A percentile compares a stretch with the other conserved stretches of the same genome.
phyloP scores from a whole-genome alignment of 2,888 invertebrate species.

The Diaperis boleti region DNA sequence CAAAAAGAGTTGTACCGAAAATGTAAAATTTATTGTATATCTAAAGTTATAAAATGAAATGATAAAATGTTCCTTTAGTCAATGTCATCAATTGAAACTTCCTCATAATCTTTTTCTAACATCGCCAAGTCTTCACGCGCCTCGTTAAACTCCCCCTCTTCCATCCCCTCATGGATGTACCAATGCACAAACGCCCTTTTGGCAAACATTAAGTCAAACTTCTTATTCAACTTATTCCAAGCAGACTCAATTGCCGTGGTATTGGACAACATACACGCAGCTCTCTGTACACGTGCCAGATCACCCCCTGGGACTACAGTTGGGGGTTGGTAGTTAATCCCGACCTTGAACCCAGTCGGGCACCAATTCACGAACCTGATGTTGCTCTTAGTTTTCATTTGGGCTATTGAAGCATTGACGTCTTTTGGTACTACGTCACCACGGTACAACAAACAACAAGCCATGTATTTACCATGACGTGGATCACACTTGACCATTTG shows the following conservation, averaged over 20 bases:
- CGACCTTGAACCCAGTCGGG: conserved; percentile 88
- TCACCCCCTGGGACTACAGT: conserved; percentile 82
- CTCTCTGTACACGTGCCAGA: conserved; percentile 85
- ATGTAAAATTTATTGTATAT: background rate
- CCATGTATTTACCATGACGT: conserved; percentile 89
- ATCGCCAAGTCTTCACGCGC: conserved; percentile 83
- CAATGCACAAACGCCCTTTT: conserved; percentile 96
- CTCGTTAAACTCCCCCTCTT: conserved; percentile 86
- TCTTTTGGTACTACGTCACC: conserved; percentile 93
- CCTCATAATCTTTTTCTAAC: conserved; percentile 80
- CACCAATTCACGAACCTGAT: conserved; percentile 96
- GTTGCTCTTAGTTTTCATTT: conserved; percentile 80
- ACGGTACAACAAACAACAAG: conserved; percentile 86
- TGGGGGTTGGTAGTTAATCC: conserved; percentile 76
- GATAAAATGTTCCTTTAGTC: conserved; percentile 22
- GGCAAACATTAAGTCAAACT: conserved; percentile 95
- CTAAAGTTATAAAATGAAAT: conserved; percentile 1
- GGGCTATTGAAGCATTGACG: conserved; percentile 85
- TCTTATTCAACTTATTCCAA: conserved; percentile 90
- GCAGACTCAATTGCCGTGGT: conserved; percentile 92
- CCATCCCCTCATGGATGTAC: conserved; percentile 84
- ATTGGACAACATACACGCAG: conserved; percentile 91
- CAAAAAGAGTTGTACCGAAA: too few relatives aligned
- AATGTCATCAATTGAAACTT: conserved; percentile 74
- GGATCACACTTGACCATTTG: conserved; percentile 94